Evolutionary conservation across 1,140 invertebrate species (phyloP), one percentile per base, ranked within the genome.

Genomic region (Drosophila arawakana): DNA sequence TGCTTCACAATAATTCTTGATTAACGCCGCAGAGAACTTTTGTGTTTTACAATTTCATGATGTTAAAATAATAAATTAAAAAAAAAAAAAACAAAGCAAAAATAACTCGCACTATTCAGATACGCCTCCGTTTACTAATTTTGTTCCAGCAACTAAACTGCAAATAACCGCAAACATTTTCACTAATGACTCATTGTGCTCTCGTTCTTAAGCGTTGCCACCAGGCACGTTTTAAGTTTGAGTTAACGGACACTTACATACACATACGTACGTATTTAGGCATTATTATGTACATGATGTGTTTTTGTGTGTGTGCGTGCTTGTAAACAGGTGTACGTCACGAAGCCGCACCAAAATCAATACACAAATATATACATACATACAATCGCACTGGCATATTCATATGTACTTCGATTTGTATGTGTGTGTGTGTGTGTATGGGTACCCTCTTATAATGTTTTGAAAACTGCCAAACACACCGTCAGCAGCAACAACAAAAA

Each of bases 341-440:
- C 47, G 37, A 67, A 59, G 46, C 63, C 63, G 55, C 70, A 73
- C 39, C 47, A 60, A 73, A 73, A 73, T 73, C 70, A 73, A 73
- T 73, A 63, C 39, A 41, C 39, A 63, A 41, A 46, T 37, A 52
- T 30, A 37, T n/a, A 10, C 57, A 2, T 57, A 65, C 13, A 25
- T 15, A 62, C 50, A 55, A 2, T 57, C 37, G 21, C 57, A 59
- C 34, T 54, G 6, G 43, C 47, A 44, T 10, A 58, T 15, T 52
- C 15, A 13, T 46, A n/a, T 18, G 41, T 44, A 66, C 21, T 49
- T 34, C 44, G 52, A 61, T 52, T 52, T 52, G n/a, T 21, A 13
- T 39, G 2, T 44, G 37, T 59, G 10, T 43, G 35, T 50, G 18
- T 39, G 10, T 13, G 13, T 21, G 34, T 34, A 46, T 34, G 15